Evolutionary conservation across 2,113 vertebrate genomes (phyloP), one percentile per base, ranked within the genome.

Genomic region (Cromileptes altivelis): DNA sequence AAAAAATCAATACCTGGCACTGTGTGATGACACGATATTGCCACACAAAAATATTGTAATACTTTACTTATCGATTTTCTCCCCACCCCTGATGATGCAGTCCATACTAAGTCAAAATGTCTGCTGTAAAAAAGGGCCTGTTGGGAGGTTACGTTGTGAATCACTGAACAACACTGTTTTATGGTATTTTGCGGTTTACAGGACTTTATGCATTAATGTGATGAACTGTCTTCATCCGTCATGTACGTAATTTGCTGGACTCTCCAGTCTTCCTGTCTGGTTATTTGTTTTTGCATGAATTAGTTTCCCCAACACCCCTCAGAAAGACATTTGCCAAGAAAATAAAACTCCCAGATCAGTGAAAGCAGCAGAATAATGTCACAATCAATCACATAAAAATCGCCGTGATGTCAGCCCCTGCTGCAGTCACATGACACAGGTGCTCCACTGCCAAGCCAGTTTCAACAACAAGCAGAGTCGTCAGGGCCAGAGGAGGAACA

Each of bases 401-500:
- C 6, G 25, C 17, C 6, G 10, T 75, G 47, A 81, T 64, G 73
- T 80, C 37, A 52, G 25, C 50, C 47, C 17, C n/a, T 45, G 60
- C 9, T 56, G 21, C 71, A 33, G 75, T 85, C 64, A 78, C 73
- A 65, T 67, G 77, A 83, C 37, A 15, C 58, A 68, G 40, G 78
- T 67, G 65, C 53, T 76, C 63, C 17, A 18, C 45, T 78, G 67
- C 70, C 37, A 58, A 53, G 70, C 30, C 78, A 45, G 68, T 76
- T 87, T 84, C 57, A 80, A 81, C 52, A 88, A 82, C 70, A 75
- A 62, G 57, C 42, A 25, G 25, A 60, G 78, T 75, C 70, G 64
- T 76, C 17, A 18, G 61, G 62, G 88, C 50, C 49, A 62, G 42
- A 50, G 63, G 67, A 81, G 70, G 72, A 82, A 75, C 4, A 81